Conservation (phyloP, 2,797 vertebrate genomes). For the Danio choprae region DNA sequence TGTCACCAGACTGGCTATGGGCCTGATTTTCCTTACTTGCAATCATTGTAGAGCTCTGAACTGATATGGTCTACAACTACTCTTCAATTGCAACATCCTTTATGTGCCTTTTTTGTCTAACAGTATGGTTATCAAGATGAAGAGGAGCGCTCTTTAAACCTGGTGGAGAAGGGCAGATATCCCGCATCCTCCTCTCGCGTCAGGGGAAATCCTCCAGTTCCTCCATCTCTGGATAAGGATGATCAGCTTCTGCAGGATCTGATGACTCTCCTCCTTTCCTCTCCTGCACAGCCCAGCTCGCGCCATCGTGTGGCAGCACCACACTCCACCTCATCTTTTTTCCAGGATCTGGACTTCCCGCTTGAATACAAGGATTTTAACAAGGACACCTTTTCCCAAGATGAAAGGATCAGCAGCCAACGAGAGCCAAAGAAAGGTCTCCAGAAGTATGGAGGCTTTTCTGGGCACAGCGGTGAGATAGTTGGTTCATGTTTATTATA, state of each 20-base stretch:
- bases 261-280: conserved; percentile 80
- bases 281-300: conserved; percentile 67
- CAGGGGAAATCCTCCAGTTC: conserved; percentile 30
- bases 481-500: conserved; percentile 43
- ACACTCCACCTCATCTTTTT: conserved; percentile 68
- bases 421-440: conserved; percentile 59
- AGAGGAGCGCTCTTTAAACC: conserved; percentile 77
- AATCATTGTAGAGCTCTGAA: background rate
- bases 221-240: conserved; percentile 67
- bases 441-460: conserved; percentile 64
- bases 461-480: conserved; percentile 69
- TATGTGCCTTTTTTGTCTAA: conserved; percentile 33
- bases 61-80: background rate
- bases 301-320: conserved; percentile 65
- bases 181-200: conserved; percentile 55
- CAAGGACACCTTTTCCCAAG: conserved; percentile 75
- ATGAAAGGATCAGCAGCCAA: conserved; percentile 70
- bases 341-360: conserved; percentile 75
- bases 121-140: conserved; percentile 85
- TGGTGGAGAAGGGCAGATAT: conserved; percentile 69
- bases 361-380: conserved; percentile 77
- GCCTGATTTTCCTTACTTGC: background rate
- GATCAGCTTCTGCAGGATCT: conserved; percentile 86
- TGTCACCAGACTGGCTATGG: no score
- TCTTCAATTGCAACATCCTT: background rate